Base-by-base conservation (phyloP, 2,888 invertebrate species). In the Melanostoma scalare region DNA sequence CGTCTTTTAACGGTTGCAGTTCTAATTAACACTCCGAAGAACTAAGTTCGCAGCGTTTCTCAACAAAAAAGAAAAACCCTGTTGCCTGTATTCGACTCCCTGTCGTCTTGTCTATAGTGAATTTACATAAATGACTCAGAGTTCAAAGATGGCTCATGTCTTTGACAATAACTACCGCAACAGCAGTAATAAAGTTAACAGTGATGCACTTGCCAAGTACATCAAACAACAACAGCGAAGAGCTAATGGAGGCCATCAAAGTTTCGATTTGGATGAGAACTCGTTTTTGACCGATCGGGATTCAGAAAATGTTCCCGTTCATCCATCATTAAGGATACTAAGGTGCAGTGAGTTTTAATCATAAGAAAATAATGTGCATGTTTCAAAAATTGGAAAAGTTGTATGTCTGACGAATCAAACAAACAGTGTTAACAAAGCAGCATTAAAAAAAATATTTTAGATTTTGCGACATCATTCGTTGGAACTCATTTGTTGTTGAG, bases 261-360 rank as follows among this genome's bases (percentile, higher is more conserved):
- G 67, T 72, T 52, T 67, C 10, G 50, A 55, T 58, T 52, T 60
- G 9, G 48, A 81, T 42, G 58, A 40, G 10, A 71, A 60, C 71
- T 60, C 80, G 65, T 81, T 75, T 69, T 6, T 48, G 42, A 20
- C 38, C 10, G 76, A 72, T 6, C 48, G 55, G 9, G 42, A 63
- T 35, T 60, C 67, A 46, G 67, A 72, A 20, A 55, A 30, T 44
- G 50, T 44, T 55, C 31, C 71, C 56, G 38, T 60, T 5, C 67
- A 67, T 61, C 67, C 76, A n/a, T 76, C 72, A 44, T 35, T 72
- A 33, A 60, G 76, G 71, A 81, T 76, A 5, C 56, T 81, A 46
- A 81, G 81, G 77, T 77, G 40, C 0, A 9, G 3, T 40, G 4
- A 50, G 6, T 50, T 30, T 33, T 35, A 6, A 42, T 42, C 2